Evolutionary conservation across 2,888 invertebrate genomes (phyloP), one percentile per base, ranked within the genome.

Genomic region (Phasia obesa): DNA sequence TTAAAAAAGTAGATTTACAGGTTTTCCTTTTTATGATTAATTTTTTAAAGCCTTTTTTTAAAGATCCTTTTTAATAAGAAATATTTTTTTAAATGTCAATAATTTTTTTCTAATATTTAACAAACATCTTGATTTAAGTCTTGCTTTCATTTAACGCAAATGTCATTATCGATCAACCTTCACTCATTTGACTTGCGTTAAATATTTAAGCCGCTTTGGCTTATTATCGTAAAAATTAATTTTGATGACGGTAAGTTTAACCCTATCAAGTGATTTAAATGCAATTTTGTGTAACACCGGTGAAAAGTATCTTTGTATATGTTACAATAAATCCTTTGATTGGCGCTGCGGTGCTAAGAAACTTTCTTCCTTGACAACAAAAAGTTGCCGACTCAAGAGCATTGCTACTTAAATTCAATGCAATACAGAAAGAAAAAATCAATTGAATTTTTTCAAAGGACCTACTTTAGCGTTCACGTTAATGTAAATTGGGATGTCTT

Each of bases 191-290:
- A 59, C 23, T 59, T 70, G 70, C 21, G 11, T 57, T 71, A 17
- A 49, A 71, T 71, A 49, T 42, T 74, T 74, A 74, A 74, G 62
- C 73, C 53, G 62, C 73, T 73, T 73, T 73, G 21, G 38, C 6
- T 53, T 27, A 42, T 49, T 11, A 31, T 15, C 17, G 60, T 13
- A 13, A n/a, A 35, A 47, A 23, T 23, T 23, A 35, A n/a, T n/a
- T 23, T 49, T 23, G 51, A 11, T 65, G 23, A n/a, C 51, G 23
- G 23, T 38, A 44, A 53, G 7, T 25, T 49, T 60, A 71, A 71
- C 42, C 31, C 57, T 31, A 23, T 15, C 6, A 49, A 59, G 13
- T 11, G 19, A n/a, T 74, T 53, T 11, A 11, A 42, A 17, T 6
- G 11, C 17, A 25, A 47, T n/a, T 69, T 55, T 27, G 19, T n/a